A percentile compares a stretch with the other conserved stretches of the same genome.
These are phyloP conservation scores for Nomia melanderi DNA, from an alignment of 1,140 invertebrate species.

Conservation along the genomic window DNA sequence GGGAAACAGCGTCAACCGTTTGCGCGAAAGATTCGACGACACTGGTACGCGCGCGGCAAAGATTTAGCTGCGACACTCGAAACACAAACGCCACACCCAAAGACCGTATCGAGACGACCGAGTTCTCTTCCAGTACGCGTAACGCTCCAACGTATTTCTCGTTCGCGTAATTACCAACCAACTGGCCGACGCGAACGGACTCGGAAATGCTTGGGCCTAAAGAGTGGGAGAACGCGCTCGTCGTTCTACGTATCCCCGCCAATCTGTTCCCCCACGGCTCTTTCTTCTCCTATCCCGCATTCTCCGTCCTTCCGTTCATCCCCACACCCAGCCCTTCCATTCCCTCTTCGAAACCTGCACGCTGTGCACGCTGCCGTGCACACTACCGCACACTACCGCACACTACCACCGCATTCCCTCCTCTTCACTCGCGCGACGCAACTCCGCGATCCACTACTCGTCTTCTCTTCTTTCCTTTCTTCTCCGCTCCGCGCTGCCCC, in stretches of 20 bases:
- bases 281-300: background rate
- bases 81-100: constrained; percentile 52
- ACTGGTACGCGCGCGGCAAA: too few species aligned
- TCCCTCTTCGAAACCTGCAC: too few species aligned
- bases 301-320: constrained; percentile 11
- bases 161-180: constrained; percentile 50
- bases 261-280: background rate
- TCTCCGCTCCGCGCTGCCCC: too few species aligned
- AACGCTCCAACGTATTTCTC: constrained; percentile 23
- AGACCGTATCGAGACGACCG: constrained; percentile 11
- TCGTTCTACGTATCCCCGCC: constrained; percentile 8
- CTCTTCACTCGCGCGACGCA: too few species aligned
- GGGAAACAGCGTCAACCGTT: constrained; percentile 1
- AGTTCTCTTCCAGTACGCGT: background rate
- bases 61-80: background rate
- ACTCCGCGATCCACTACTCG: too few species aligned
- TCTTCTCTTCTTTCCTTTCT: too few species aligned
- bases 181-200: constrained; percentile 58
- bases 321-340: too few species aligned
- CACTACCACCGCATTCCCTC: too few species aligned
- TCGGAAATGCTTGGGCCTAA: constrained; percentile 42
- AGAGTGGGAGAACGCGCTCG: constrained; percentile 32
- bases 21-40: too few species aligned
- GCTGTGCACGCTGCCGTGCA: too few species aligned
- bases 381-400: too few species aligned